Evolutionary conservation across 2,113 vertebrate species (phyloP), one percentile per base, ranked within the genome.

Genomic region (Hippotragus niger): DNA sequence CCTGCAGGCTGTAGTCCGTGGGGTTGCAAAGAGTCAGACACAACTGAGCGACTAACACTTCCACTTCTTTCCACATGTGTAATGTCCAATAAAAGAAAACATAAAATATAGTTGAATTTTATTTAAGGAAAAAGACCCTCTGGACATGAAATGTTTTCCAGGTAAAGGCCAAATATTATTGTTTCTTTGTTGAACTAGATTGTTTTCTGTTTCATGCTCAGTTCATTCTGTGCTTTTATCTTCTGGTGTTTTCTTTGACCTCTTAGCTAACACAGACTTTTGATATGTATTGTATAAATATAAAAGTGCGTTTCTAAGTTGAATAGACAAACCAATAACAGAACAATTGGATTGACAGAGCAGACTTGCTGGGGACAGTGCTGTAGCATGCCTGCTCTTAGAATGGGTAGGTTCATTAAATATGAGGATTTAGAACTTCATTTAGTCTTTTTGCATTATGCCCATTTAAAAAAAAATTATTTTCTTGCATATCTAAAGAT

Each of bases 21-120:
- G 23, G 12, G 71, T 76, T 27, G 12, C 71, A 27, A 43, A 43
- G 71, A 76, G 36, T 76, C 6, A 43, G 36, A 15, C 71, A 43
- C 40, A 43, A 7, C 36, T 43, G 40, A 76, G 40, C 6, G 3
- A 25, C 23, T 76, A 27, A 43, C 40, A 43, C 71, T 14, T 43
- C 40, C 40, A 76, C 71, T 43, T 76, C 71, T 76, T 76, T 43
- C 23, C 71, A 43, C 40, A 71, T 67, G 83, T 87, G 52, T 90
- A 97, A 94, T 90, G 25, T 47, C 29, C 71, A 97, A 94, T 92
- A 94, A 85, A 98, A 97, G 43, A 40, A 92, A 96, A 94, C 40
- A 95, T 93, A 62, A 97, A 98, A 95, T 1, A 47, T 31, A 88
- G 50, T 21, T 92, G 80, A 62, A 94, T 25, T 91, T 21, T 91